These are phyloP conservation scores for Megalonaias nervosa DNA, from an alignment of 1,140 invertebrate genomes.

Conservation along the genomic window DNA sequence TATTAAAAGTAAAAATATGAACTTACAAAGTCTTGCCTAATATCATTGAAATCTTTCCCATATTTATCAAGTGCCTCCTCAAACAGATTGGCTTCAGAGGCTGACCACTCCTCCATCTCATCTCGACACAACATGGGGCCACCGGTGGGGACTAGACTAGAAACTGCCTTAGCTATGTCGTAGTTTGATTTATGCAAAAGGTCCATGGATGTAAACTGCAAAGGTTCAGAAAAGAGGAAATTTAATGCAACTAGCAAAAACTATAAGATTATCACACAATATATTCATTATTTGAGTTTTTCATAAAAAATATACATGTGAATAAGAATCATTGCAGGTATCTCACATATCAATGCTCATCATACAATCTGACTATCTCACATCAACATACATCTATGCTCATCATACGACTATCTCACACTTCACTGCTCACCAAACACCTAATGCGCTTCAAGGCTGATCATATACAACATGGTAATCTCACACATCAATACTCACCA, in stretches of 20 bases:
- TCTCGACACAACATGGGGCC: slow-evolving; percentile 98
- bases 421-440: too few relatives aligned
- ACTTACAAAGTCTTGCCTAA: slow-evolving; percentile 97
- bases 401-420: too few relatives aligned
- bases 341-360: too few relatives aligned
- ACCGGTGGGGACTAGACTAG: slow-evolving; percentile 92
- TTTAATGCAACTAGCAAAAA: slow-evolving; percentile 3
- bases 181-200: slow-evolving; percentile 94
- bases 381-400: too few relatives aligned
- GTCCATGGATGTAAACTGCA: slow-evolving; percentile 98
- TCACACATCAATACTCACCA: too few relatives aligned
- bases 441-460: too few relatives aligned
- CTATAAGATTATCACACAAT: neutral
- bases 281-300: too few relatives aligned
- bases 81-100: slow-evolving; percentile 98
- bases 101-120: slow-evolving; percentile 99
- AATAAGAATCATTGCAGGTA: too few relatives aligned
- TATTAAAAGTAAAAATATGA: neutral
- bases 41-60: slow-evolving; percentile 99
- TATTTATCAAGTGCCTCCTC: slow-evolving; percentile 99
- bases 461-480: too few relatives aligned
- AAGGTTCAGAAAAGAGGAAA: slow-evolving; percentile 41
- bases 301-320: too few relatives aligned
- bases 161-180: slow-evolving; percentile 91
- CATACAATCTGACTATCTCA: too few relatives aligned